phyloP scores from a whole-genome alignment of 1,140 invertebrate genomes.

The Triops longicaudatus region DNA sequence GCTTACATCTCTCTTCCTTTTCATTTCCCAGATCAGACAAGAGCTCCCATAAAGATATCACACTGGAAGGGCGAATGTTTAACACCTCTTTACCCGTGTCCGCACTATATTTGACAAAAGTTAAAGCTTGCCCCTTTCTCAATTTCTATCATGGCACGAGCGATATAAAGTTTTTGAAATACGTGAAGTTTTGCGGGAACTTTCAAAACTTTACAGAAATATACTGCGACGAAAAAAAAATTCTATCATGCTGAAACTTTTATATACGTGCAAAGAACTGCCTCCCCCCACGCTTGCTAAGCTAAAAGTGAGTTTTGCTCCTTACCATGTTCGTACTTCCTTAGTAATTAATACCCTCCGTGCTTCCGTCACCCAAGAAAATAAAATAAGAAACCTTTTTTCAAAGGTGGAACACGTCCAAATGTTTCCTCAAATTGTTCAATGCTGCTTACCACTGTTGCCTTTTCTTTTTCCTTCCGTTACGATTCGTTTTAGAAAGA shows the following conservation, averaged over 20 bases:
- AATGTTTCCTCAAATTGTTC: neutral
- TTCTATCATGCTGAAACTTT: no score
- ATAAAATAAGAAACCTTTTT: neutral
- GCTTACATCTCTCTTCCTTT: neutral
- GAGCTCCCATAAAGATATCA: neutral
- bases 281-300: no score
- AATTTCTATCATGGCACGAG: neutral
- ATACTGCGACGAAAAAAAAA: no score
- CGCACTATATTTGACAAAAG: neutral
- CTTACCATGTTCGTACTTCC: no score
- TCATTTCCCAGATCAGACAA: neutral
- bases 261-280: no score
- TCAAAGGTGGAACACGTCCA: neutral
- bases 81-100: neutral
- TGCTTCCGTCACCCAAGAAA: neutral
- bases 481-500: neutral
- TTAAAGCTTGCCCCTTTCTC: neutral
- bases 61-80: neutral
- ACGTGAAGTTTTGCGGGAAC: no score
- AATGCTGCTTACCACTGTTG: neutral
- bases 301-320: no score
- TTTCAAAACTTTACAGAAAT: no score
- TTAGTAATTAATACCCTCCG: no score
- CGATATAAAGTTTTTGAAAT: no score
- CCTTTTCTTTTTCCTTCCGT: neutral